Conservation (phyloP, 2,888 invertebrate species). For the Isoperla grammatica region DNA sequence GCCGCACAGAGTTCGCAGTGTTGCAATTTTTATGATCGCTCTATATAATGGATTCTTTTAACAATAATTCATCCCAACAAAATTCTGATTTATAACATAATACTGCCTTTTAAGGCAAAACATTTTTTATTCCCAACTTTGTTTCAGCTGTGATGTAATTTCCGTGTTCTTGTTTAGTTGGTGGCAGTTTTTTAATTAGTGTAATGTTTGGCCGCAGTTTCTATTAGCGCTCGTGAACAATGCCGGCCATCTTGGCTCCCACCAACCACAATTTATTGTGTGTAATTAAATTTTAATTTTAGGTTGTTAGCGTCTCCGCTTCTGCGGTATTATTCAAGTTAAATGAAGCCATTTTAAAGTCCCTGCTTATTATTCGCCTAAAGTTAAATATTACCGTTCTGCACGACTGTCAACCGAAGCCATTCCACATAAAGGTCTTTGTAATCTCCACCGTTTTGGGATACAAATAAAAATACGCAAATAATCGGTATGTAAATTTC, state of each 20-base stretch:
- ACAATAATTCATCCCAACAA: not conserved
- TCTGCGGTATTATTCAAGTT: constrained; percentile 19
- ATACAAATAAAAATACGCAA: not conserved
- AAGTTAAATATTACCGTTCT: constrained; percentile 1
- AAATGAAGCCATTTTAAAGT: constrained; percentile 15
- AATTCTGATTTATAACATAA: constrained; percentile 9
- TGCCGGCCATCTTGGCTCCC: constrained; percentile 8
- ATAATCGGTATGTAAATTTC: not conserved
- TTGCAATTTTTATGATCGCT: too few species aligned
- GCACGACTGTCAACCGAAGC: too few species aligned
- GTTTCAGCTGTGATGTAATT: constrained; percentile 8
- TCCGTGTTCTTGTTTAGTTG: constrained; percentile 12
- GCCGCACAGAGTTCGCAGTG: too few species aligned
- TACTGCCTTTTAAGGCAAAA: constrained; percentile 3
- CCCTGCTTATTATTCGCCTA: constrained; percentile 15
- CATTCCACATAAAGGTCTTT: too few species aligned
- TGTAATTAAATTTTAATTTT: constrained; percentile 47
- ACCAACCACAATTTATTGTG: constrained; percentile 40
- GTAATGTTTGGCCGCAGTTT: constrained; percentile 13
- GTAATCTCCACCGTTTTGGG: too few species aligned
- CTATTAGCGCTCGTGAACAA: constrained; percentile 16
- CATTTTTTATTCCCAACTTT: constrained; percentile 7
- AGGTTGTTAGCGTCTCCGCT: constrained; percentile 31
- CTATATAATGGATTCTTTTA: too few species aligned
- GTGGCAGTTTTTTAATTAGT: constrained; percentile 20